Evolutionary conservation across 2,888 invertebrate species (phyloP), one percentile per base, ranked within the genome.

Genomic region (Ethmia dodecea): DNA sequence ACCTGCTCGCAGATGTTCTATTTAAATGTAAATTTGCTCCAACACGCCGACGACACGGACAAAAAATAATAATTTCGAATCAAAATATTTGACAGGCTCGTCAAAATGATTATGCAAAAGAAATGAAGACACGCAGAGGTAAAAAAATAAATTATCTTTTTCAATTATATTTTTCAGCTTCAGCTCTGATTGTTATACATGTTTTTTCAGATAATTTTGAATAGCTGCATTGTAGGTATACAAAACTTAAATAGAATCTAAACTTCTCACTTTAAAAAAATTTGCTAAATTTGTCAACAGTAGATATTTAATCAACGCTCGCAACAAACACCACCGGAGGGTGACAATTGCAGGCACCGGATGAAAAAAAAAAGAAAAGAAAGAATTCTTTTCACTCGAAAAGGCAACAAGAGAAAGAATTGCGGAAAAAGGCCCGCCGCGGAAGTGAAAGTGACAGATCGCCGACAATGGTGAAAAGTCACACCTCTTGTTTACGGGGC

Each of bases 371-470:
- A 58, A 55, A 64, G 62, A 66, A 73, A 74, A 73, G 60, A 72
- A 76, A 67, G 71, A 68, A 75, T 77, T 76, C 76, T 79, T 80
- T 83, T 73, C 68, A 76, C 60, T 59, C 52, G 61, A 70, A 78
- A 81, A 62, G 69, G 80, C 80, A 80, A 84, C 83, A 84, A 75
- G 60, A 67, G 59, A 71, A 73, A 74, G 70, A 79, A 74, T 71
- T 61, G 60, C 61, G 55, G 56, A 66, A 40, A 68, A 73, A 75
- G 68, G 67, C 60, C 65, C 57, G 43, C 54, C 40, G 34, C 75
- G 86, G 86, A 84, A 83, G 61, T 84, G 84, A 71, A 76, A 77
- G 74, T 84, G 86, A 84, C 84, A 86, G 86, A 84, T 81, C 77
- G 71, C 63, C 74, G 75, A 72, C 80, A 76, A 78, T 79, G 81